Percentiles rank a stretch among this genome's conserved stretches.
Evolutionary conservation across 2,113 vertebrate genomes (phyloP).

Genomic region (Hiodon tergisus): DNA sequence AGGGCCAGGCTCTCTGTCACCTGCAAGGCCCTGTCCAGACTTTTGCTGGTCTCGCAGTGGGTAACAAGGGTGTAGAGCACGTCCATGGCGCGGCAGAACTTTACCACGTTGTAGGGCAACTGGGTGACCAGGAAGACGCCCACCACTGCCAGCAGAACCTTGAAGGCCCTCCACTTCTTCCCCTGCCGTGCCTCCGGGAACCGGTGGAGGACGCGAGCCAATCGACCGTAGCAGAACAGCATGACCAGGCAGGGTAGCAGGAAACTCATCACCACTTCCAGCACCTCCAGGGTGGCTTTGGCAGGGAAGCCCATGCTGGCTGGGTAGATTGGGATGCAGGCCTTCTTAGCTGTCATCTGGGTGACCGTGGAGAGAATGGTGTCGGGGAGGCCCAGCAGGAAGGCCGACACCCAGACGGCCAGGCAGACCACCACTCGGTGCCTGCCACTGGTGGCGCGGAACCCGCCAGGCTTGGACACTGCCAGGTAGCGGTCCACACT

Average conservation of each 20-base stretch:
- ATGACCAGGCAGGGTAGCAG: constrained; percentile 82
- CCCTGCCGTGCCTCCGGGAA: constrained; percentile 64
- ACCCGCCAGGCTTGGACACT: constrained; percentile 31
- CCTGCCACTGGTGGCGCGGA: constrained; percentile 45
- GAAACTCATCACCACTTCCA: constrained; percentile 82
- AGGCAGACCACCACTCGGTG: constrained; percentile 70
- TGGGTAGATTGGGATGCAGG: constrained; percentile 71
- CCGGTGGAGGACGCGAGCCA: constrained; percentile 66
- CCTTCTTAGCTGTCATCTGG: constrained; percentile 22
- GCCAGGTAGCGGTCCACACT: constrained; percentile 89
- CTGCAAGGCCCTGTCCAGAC: constrained; percentile 76
- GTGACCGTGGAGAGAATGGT: constrained; percentile 72
- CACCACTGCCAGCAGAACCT: constrained; percentile 76
- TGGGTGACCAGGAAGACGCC: constrained; percentile 79
- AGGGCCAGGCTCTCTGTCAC: constrained; percentile 89
- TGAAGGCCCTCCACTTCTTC: constrained; percentile 67
- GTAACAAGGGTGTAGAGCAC: constrained; percentile 77
- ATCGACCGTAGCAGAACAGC: constrained; percentile 74
- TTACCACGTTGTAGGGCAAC: constrained; percentile 85
- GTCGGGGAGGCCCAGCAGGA: constrained; percentile 80
- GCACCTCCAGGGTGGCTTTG: constrained; percentile 71
- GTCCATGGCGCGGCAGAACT: constrained; percentile 68
- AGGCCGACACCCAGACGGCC: constrained; percentile 78
- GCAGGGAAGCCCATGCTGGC: constrained; percentile 50
- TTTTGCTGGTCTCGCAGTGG: constrained; percentile 77